Evolutionary conservation across 2,113 vertebrate genomes (phyloP).

Genomic region (Periophthalmodon schlosseri): DNA sequence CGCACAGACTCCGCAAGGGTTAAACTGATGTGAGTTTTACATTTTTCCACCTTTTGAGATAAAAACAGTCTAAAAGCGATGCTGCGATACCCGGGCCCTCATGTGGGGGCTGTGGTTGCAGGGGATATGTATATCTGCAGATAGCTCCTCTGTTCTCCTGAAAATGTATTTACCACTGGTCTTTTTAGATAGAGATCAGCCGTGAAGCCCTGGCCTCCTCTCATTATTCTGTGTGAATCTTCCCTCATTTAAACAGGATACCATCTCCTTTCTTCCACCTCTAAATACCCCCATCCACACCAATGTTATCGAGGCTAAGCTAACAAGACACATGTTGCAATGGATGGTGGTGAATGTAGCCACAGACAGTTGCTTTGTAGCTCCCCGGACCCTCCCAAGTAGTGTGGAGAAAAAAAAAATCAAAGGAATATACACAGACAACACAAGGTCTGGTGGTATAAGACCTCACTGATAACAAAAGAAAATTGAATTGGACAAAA

Average conservation of each 20-base stretch:
- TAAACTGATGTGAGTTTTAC: constrained; percentile 59
- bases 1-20: constrained; percentile 53
- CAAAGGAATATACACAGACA: no score
- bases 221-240: constrained; percentile 81
- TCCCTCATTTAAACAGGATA: constrained; percentile 81
- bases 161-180: constrained; percentile 78
- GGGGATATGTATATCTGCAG: constrained; percentile 82
- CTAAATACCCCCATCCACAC: constrained; percentile 75
- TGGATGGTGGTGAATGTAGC: constrained; percentile 67
- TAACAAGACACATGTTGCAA: constrained; percentile 72
- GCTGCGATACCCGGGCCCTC: constrained; percentile 74
- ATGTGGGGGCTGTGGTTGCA: constrained; percentile 77
- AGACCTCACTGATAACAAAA: no score
- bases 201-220: constrained; percentile 75
- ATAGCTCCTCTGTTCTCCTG: constrained; percentile 75
- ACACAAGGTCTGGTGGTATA: no score
- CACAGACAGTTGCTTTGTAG: constrained; percentile 73
- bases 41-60: constrained; percentile 61
- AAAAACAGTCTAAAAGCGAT: constrained; percentile 73
- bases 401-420: constrained; percentile 29
- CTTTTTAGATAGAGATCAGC: constrained; percentile 81
- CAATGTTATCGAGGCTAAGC: constrained; percentile 56
- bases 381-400: constrained; percentile 60
- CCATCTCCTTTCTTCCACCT: constrained; percentile 76
- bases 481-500: no score